Conservation (phyloP, 1,140 invertebrate species). For the Mesaphorura yosii region DNA sequence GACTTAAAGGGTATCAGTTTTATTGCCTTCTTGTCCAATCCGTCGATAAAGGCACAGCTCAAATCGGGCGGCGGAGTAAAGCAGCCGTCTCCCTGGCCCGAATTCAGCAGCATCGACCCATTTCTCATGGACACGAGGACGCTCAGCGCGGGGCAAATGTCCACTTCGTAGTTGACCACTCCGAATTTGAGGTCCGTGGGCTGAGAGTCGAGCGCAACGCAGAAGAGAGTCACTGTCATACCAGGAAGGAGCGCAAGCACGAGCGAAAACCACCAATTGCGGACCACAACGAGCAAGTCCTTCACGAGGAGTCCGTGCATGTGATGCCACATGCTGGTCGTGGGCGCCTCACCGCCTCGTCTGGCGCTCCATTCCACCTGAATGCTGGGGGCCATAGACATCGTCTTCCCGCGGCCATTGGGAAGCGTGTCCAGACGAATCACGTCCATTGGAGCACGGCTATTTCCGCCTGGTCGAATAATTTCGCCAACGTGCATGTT, state of each 20-base stretch:
- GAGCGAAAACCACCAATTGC: constrained; percentile 47
- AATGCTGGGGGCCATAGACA: too few relatives aligned
- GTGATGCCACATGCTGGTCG: constrained; percentile 6
- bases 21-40: constrained; percentile 4
- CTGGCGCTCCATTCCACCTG: not conserved
- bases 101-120: constrained; percentile 44
- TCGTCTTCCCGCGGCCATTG: too few relatives aligned
- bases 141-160: constrained; percentile 22
- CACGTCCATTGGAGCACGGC: not conserved
- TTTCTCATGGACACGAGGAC: constrained; percentile 30
- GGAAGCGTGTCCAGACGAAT: not conserved
- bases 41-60: constrained; percentile 34
- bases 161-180: constrained; percentile 60
- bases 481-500: too few relatives aligned
- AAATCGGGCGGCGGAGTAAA: constrained; percentile 39
- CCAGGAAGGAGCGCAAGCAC: constrained; percentile 73
- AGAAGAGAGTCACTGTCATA: constrained; percentile 65
- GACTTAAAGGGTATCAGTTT: constrained; percentile 34
- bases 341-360: not conserved
- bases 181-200: constrained; percentile 59
- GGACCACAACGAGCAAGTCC: constrained; percentile 49
- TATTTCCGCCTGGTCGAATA: not conserved
- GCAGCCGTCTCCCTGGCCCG: constrained; percentile 43
- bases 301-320: constrained; percentile 47
- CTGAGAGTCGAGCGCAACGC: constrained; percentile 64